A percentile compares a stretch with the other conserved stretches of the same genome.
These are phyloP conservation scores for Lordiphosa collinella DNA, from an alignment of 1,140 invertebrate species.

Conservation along the genomic window DNA sequence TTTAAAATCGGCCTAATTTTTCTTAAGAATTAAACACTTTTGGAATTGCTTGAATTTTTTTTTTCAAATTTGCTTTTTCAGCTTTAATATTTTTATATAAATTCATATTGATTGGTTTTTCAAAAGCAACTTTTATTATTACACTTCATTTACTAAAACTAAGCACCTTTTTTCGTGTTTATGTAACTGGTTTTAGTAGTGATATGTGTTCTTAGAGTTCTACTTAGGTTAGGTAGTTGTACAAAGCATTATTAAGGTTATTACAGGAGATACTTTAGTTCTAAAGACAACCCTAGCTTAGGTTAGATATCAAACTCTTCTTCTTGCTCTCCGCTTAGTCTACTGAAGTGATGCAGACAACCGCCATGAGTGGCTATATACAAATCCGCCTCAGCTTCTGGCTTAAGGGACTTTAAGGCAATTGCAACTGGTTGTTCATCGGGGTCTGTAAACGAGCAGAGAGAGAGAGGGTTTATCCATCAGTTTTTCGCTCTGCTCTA, in stretches of 20 bases:
- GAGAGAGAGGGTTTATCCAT: conserved; percentile 56
- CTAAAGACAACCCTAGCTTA: conserved; percentile 15
- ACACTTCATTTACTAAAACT: conserved; percentile 42
- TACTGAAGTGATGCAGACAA: conserved; percentile 57
- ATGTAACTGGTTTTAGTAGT: conserved; percentile 27
- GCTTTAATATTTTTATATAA: conserved; percentile 7
- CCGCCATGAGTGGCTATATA: conserved; percentile 69
- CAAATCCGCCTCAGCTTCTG: conserved; percentile 48
- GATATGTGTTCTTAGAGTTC: conserved; percentile 31
- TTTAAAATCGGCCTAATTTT: no score
- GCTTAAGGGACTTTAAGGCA: conserved; percentile 26
- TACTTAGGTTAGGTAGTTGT: conserved; percentile 44
- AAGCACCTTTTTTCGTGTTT: conserved; percentile 44
- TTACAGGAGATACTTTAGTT: conserved; percentile 13
- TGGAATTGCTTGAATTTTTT: no score
- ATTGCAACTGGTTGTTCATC: conserved; percentile 26
- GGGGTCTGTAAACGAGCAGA: conserved; percentile 69
- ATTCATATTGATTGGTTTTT: conserved; percentile 14
- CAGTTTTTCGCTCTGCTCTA: conserved; percentile 31
- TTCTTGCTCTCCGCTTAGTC: conserved; percentile 32
- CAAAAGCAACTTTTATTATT: conserved; percentile 45
- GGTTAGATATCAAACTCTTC: conserved; percentile 62
- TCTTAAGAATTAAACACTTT: no score
- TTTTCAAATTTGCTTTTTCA: no score
- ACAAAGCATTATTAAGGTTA: conserved; percentile 41